Evolutionary conservation across 2,888 invertebrate genomes (phyloP).

Genomic region (Schrankia costaestrigalis): DNA sequence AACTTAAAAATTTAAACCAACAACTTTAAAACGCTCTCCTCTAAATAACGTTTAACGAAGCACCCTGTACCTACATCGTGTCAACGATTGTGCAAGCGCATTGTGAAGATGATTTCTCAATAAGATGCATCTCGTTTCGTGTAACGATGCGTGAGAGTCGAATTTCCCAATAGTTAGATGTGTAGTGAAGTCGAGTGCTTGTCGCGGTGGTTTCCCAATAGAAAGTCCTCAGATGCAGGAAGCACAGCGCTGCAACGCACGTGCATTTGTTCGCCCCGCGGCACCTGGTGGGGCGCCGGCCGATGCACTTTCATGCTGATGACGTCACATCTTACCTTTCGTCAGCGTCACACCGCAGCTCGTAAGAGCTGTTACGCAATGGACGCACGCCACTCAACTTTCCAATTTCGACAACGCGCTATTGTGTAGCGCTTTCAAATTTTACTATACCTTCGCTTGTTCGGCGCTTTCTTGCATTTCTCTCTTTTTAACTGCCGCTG

Average conservation of each 20-base stretch:
- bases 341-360: constrained; percentile 72
- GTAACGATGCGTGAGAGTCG: constrained; percentile 63
- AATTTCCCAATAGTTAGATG: constrained; percentile 63
- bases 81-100: constrained; percentile 62
- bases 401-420: constrained; percentile 80
- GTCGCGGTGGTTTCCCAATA: constrained; percentile 68
- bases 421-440: constrained; percentile 81
- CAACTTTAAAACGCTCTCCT: too few relatives aligned
- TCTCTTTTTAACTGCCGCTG: constrained; percentile 66
- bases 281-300: constrained; percentile 59
- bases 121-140: constrained; percentile 70
- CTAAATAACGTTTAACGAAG: constrained; percentile 32
- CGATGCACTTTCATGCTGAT: constrained; percentile 78
- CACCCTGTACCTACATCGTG: constrained; percentile 35
- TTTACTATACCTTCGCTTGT: constrained; percentile 70
- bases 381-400: constrained; percentile 75
- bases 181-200: constrained; percentile 53
- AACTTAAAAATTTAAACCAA: too few relatives aligned
- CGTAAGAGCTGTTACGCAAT: constrained; percentile 77
- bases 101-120: constrained; percentile 65
- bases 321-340: constrained; percentile 76
- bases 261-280: constrained; percentile 41
- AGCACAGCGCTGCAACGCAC: constrained; percentile 54
- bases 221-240: constrained; percentile 77
- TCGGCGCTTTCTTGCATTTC: constrained; percentile 75